Evolutionary conservation across 2,113 vertebrate genomes (phyloP), one percentile per base, ranked within the genome.

Genomic region (Mystacornis crossleyi): DNA sequence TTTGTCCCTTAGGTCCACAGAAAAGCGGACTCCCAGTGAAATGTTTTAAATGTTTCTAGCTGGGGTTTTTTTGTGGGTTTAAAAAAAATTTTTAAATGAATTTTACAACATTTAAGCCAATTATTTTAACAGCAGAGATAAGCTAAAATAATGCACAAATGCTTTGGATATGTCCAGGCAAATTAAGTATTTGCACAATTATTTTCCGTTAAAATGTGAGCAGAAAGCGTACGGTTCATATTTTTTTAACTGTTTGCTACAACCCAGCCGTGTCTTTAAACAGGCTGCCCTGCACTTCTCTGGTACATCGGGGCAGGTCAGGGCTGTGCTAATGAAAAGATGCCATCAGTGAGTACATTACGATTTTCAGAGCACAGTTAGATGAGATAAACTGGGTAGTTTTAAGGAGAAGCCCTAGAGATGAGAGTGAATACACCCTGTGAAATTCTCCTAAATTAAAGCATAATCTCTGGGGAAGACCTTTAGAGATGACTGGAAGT

Each of bases 391-490:
- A 81, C 69, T 23, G 31, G 7, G 17, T 48, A 67, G 57, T 81
- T 94, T 89, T 74, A 86, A 93, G 80, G 57, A 70, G 90, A 74
- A 33, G 29, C 25, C 85, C 53, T 38, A 82, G 78, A 77, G 72
- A 90, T 33, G 48, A 88, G 51, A 93, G n/a, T 61, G 43, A 96
- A 80, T 42, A 47, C 14, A 24, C 43, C 38, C 86, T 90, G 80
- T 81, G 53, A 94, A 95, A 83, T 77, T 92, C 55, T 92, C 28
- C 85, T 93, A 92, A 88, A 83, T 93, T 93, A 95, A 96, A 95
- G 82, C 64, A 70, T 81, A 92, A 91, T 95, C 85, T 95, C 88
- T 78, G 40, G 88, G 90, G 75, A 95, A 90, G 92, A 92, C 85
- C 85, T 77, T 96, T 90, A 92, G 64, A 86, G 69, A 88, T 18